Conservation (phyloP, 2,797 vertebrate genomes). For the Cuniculus paca region DNA sequence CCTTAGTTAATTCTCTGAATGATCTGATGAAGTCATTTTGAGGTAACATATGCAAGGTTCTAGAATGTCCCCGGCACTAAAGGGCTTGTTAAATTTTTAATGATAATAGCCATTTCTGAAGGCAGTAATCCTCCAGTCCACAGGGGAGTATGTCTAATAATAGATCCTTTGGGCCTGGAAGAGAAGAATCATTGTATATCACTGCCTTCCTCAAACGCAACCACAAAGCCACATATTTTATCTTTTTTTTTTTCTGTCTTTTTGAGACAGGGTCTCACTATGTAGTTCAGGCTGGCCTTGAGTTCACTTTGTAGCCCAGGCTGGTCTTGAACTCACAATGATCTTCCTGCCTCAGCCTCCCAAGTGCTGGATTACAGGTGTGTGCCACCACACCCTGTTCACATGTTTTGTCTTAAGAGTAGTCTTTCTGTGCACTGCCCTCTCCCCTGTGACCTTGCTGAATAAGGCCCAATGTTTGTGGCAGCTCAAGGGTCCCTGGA, state of each 20-base stretch:
- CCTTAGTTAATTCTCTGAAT: neutral
- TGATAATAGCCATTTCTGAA: neutral
- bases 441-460: neutral
- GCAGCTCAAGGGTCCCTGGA: neutral
- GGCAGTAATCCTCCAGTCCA: neutral
- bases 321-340: too few relatives aligned
- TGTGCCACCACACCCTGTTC: too few relatives aligned
- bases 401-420: neutral
- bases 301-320: too few relatives aligned
- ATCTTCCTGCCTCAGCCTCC: too few relatives aligned
- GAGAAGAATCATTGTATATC: neutral
- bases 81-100: neutral
- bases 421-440: neutral
- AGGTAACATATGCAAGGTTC: neutral
- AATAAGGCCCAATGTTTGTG: neutral
- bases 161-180: neutral
- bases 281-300: too few relatives aligned
- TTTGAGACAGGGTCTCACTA: too few relatives aligned
- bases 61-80: neutral
- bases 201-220: neutral
- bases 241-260: too few relatives aligned
- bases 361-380: too few relatives aligned
- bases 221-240: neutral
- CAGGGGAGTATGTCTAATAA: neutral
- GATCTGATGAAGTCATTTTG: accelerated